phyloP scores from a whole-genome alignment of 2,113 vertebrate species.

The Hippocampus mohnikei region DNA sequence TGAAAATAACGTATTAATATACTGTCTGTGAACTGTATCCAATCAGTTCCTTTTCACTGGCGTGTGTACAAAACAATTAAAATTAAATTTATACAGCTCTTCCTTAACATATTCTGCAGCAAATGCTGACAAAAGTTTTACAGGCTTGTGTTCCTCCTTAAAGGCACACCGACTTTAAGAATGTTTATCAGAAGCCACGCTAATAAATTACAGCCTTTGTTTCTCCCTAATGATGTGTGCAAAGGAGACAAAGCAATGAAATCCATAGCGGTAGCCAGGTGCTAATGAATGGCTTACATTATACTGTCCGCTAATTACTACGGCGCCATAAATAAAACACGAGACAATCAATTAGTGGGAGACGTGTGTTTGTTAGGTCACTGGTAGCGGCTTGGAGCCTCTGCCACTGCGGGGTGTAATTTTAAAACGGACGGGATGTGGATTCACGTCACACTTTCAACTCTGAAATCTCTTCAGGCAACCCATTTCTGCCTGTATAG shows the following conservation, averaged over 20 bases:
- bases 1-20: constrained; percentile 99
- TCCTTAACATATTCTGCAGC: constrained; percentile 94
- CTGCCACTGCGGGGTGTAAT: constrained; percentile 60
- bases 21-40: constrained; percentile 99
- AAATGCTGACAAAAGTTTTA: constrained; percentile 89
- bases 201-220: constrained; percentile 78
- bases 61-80: constrained; percentile 99
- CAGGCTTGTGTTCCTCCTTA: constrained; percentile 82
- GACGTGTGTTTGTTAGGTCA: constrained; percentile 73
- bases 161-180: constrained; percentile 77
- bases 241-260: constrained; percentile 75
- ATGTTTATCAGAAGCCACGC: constrained; percentile 72
- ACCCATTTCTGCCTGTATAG: constrained; percentile 48
- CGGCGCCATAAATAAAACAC: constrained; percentile 77
- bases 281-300: constrained; percentile 79
- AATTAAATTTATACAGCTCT: constrained; percentile 98
- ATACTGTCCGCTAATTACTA: constrained; percentile 78
- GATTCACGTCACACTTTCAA: constrained; percentile 67
- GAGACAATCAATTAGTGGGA: constrained; percentile 78
- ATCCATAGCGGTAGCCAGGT: constrained; percentile 75
- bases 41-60: constrained; percentile 99
- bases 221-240: constrained; percentile 75
- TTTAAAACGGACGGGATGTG: constrained; percentile 55
- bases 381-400: constrained; percentile 64
- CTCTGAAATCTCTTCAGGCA: constrained; percentile 55